Conservation (phyloP, 2,113 vertebrate species). For the Gallinago undulata region DNA sequence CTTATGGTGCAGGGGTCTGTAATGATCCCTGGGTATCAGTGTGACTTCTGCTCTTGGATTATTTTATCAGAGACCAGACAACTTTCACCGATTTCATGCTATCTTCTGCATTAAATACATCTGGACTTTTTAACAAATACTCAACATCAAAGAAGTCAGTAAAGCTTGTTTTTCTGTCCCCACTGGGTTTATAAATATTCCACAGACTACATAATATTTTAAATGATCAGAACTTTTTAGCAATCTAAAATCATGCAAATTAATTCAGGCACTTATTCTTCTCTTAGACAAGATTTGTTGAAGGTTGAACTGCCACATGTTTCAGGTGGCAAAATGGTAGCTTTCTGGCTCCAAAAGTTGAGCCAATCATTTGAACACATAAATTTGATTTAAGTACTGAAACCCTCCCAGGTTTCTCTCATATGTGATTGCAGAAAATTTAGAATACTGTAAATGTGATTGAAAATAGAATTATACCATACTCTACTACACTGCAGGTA, state of each 20-base stretch:
- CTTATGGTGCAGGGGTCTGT: neutral
- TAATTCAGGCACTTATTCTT: neutral
- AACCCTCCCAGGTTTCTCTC: neutral
- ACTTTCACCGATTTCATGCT: neutral
- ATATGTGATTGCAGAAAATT: neutral
- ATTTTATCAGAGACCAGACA: neutral
- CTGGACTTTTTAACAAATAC: neutral
- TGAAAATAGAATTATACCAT: neutral
- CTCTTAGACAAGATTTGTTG: neutral
- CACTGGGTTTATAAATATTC: neutral
- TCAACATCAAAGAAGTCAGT: neutral
- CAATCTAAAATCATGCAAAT: neutral
- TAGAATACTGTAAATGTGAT: neutral
- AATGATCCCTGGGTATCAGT: neutral
- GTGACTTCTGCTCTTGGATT: neutral
- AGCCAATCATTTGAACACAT: neutral
- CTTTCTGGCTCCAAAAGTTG: neutral
- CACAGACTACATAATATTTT: neutral
- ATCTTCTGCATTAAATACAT: neutral
- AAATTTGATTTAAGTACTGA: neutral
- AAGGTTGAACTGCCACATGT: neutral
- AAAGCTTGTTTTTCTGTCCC: neutral
- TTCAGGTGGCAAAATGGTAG: neutral
- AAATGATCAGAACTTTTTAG: neutral
- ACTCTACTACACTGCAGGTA: accelerated